Percentiles rank a stretch among this genome's conserved stretches.
Evolutionary conservation across 2,113 vertebrate species (phyloP).

Genomic region (Hippocampus comes): DNA sequence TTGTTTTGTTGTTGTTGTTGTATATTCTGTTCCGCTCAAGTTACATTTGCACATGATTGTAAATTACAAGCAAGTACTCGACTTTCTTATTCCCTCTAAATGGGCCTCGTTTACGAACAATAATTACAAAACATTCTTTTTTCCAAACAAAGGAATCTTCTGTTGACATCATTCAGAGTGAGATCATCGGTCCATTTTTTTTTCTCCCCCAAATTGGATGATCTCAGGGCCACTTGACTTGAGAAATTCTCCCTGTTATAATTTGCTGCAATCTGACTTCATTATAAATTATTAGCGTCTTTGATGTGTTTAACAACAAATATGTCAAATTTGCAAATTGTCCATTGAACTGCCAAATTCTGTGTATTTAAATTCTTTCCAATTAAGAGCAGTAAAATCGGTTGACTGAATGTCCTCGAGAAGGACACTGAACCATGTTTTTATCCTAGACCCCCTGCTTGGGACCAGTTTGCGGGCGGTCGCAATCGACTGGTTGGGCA

Average conservation of each 20-base stretch:
- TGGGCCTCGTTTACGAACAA: background rate
- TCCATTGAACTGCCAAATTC: background rate
- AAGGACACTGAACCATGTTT: too few species aligned
- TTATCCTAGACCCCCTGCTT: too few species aligned
- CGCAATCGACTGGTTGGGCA: too few species aligned
- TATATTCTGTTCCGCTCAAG: background rate
- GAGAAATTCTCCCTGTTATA: background rate
- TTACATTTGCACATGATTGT: background rate
- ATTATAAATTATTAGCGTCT: background rate
- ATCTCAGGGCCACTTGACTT: background rate
- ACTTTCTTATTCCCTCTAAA: background rate
- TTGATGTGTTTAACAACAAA: background rate
- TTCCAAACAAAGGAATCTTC: background rate
- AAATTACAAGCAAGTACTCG: too few species aligned
- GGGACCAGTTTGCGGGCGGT: too few species aligned
- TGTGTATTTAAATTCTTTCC: too few species aligned
- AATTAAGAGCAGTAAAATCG: too few species aligned
- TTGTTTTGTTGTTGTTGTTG: background rate
- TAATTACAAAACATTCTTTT: background rate
- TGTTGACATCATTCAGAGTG: too few species aligned
- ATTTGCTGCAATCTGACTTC: background rate
- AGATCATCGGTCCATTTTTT: too few species aligned
- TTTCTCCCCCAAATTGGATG: background rate
- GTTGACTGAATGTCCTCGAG: too few species aligned
- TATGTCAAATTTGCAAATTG: too few species aligned